phyloP scores from a whole-genome alignment of 2,888 invertebrate genomes.

The Tetranychus piercei region DNA sequence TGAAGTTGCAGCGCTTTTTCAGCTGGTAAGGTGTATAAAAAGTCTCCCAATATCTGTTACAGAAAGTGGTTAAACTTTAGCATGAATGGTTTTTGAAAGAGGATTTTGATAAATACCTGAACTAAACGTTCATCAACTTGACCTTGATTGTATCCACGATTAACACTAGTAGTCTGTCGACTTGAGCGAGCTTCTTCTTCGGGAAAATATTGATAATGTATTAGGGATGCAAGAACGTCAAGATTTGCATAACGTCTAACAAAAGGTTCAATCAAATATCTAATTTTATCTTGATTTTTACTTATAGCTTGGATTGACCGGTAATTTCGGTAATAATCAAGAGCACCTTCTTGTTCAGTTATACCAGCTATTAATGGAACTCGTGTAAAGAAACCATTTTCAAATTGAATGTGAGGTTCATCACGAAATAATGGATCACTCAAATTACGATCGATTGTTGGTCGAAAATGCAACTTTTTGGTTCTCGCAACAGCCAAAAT shows the following conservation, averaged over 20 bases:
- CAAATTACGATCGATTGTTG: slow-evolving; percentile 20
- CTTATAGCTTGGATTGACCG: not conserved
- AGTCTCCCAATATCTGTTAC: slow-evolving; percentile 20
- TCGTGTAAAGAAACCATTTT: slow-evolving; percentile 13
- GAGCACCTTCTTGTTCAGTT: slow-evolving; percentile 16
- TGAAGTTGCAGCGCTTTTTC: slow-evolving; percentile 16
- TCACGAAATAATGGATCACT: slow-evolving; percentile 11
- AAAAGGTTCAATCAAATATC: slow-evolving; percentile 14
- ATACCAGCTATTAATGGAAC: slow-evolving; percentile 7
- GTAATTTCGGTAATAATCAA: slow-evolving; percentile 18
- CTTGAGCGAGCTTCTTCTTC: not conserved
- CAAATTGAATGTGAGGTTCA: slow-evolving; percentile 17
- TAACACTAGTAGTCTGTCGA: not conserved
- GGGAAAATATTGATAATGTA: slow-evolving; percentile 15
- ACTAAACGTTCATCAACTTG: not conserved
- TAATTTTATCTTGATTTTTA: slow-evolving; percentile 5
- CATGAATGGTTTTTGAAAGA: not conserved
- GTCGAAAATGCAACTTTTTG: slow-evolving; percentile 18
- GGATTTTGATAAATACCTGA: not conserved
- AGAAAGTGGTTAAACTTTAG: not conserved
- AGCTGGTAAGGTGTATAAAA: slow-evolving; percentile 15
- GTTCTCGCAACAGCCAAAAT: slow-evolving; percentile 13
- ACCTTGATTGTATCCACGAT: not conserved
- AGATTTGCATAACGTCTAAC: slow-evolving; percentile 16
- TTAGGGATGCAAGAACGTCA: slow-evolving; percentile 12